Evolutionary conservation across 2,797 vertebrate species (phyloP), one percentile per base, ranked within the genome.

Genomic region (Hypotaenidia okinawae): DNA sequence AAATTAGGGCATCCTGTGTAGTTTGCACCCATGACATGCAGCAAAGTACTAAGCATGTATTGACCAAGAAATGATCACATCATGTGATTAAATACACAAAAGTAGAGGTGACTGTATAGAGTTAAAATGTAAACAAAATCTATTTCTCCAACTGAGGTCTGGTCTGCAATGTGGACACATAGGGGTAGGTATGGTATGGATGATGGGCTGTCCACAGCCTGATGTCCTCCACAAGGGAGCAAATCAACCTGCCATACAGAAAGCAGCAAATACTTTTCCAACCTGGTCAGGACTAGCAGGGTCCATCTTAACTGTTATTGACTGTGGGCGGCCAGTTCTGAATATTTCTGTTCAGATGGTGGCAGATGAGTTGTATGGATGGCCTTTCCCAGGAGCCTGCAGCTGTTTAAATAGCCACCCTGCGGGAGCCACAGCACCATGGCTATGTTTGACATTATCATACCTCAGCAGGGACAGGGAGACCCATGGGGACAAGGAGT

Each of bases 321-420:
- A 6, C 21, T 33, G n/a, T 61, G 77, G 11, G 23, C 54, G 52
- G 68, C 27, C 74, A 61, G 59, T 52, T 87, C 33, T 4, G 18
- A 63, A 24, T 54, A 12, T 55, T 80, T 82, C 68, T 95, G 77
- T 37, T 93, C 90, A 32, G 87, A 94, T 45, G 83, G 70, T 72
- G 62, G 72, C 80, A 64, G 88, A 96, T 93, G 85, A 78, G 84
- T n/a, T 91, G 82, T 78, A 58, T 25, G 83, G 72, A 89, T 58
- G 77, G 83, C 83, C 74, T 89, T 96, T 94, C 95, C 92, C 88
- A 93, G 91, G 84, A 96, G 85, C 18, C 45, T 88, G 87, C 89
- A 94, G 95, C 94, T 97, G 83, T 96, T 92, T 86, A 95, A 95
- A 96, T 91, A 94, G 47, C 68, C 79, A 27, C 49, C 58, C 91